A percentile compares a stretch with the other conserved stretches of the same genome.
Conservation (phyloP, 2,797 vertebrate genomes). For the Falco columbarius region DNA sequence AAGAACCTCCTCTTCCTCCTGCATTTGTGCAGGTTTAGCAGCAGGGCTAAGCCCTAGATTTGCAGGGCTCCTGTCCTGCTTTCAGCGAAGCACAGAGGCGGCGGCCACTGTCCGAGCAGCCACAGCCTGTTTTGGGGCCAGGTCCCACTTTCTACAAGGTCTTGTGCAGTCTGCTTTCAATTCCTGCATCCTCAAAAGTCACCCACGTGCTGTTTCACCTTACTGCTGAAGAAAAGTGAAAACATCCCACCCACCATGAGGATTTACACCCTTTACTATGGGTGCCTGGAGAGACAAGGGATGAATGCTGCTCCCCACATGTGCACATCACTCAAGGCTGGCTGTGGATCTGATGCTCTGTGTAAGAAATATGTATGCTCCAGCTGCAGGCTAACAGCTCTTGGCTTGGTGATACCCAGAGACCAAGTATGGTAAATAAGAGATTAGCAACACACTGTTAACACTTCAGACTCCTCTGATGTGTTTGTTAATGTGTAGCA, state of each 20-base stretch:
- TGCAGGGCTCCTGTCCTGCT: not conserved
- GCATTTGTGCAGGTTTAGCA: not conserved
- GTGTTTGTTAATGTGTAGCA: not conserved
- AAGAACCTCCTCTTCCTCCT: not conserved
- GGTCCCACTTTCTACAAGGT: not conserved
- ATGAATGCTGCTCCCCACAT: not conserved
- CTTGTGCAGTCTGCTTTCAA: not conserved
- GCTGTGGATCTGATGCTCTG: not conserved
- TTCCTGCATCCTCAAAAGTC: not conserved
- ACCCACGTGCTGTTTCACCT: not conserved
- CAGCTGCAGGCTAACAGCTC: not conserved
- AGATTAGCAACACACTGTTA: not conserved
- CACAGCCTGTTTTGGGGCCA: not conserved
- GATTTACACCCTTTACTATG: accelerated
- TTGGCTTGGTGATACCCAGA: not conserved
- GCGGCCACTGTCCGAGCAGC: not conserved
- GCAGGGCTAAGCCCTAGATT: not conserved
- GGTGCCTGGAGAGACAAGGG: not conserved
- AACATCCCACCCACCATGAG: accelerated
- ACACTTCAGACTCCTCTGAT: not conserved
- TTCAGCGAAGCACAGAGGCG: not conserved
- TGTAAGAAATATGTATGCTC: not conserved
- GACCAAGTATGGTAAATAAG: not conserved
- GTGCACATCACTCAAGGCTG: not conserved
- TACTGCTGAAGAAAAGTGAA: not conserved